Base-by-base conservation (phyloP, 1,140 invertebrate genomes). In the Heliothis subflexa region DNA sequence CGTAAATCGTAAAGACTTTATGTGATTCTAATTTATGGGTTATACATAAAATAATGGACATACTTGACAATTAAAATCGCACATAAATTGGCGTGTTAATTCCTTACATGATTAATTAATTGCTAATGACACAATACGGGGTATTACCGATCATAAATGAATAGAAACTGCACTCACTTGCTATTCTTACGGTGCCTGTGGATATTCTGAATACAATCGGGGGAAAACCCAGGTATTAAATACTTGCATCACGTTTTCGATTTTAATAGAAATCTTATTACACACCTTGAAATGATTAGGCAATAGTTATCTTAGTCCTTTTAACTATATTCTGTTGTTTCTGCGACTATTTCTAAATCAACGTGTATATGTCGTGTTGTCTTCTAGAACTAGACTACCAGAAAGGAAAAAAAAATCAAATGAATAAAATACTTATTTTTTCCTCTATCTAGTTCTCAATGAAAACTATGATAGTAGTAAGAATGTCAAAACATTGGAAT, bases 141-240 rank as follows among this genome's bases (percentile, higher is more conserved):
- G 64, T 16, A 50, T 68, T 68, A 68, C 64, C 47, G 18, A 16
- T n/a, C 13, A 4, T 68, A 40, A 9, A 7, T 68, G 25, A 68
- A 25, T 25, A 68, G 21, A 25, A 50, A 18, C 18, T 21, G 18
- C 11, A 14, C 64, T 3, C n/a, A 40, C 3, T 62, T 62, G 33
- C 14, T 40, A 40, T 62, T 40, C 25, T 62, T 62, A 12, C 40
- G 28, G 10, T 62, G 59, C 7, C 28, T 5, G 21, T 12, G 18
- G 18, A 50, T 4, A 50, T 50, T 49, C 18, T 28, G 47, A 13
- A 68, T 11, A 14, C 12, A 28, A n/a, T 25, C 47, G 4, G 47
- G 64, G 47, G 18, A 52, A 12, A 50, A 68, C 64, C 64, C 64
- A 28, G 45, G 40, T 64, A 47, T 64, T n/a, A 45, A 64, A 16